A percentile compares a stretch with the other conserved stretches of the same genome.
phyloP scores from a whole-genome alignment of 2,888 invertebrate species.

The Tribolium freemani region DNA sequence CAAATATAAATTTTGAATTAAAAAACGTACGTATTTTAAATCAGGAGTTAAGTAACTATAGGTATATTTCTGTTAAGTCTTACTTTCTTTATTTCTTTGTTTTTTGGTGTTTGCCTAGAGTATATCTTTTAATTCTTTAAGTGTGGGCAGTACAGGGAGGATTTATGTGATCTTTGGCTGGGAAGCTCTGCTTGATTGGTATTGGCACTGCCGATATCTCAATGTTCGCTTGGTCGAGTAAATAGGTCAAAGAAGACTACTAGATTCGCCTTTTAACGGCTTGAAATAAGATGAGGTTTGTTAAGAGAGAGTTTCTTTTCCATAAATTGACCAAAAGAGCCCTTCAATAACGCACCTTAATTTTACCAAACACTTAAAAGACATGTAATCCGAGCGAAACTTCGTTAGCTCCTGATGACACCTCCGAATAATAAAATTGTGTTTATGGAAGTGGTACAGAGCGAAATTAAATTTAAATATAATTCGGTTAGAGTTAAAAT shows the following conservation, averaged over 20 bases:
- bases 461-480: slow-evolving; percentile 41
- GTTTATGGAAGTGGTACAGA: slow-evolving; percentile 23
- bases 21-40: no score
- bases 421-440: slow-evolving; percentile 24
- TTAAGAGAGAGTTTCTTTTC: slow-evolving; percentile 51
- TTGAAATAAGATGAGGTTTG: slow-evolving; percentile 56
- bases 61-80: no score
- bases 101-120: slow-evolving; percentile 14
- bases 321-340: slow-evolving; percentile 54
- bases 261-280: slow-evolving; percentile 56
- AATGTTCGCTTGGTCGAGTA: slow-evolving; percentile 56
- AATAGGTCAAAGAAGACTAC: slow-evolving; percentile 57
- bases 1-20: no score
- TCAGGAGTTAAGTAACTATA: no score
- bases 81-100: slow-evolving; percentile 20
- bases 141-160: slow-evolving; percentile 42
- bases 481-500: slow-evolving; percentile 43
- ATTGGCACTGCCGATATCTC: slow-evolving; percentile 59
- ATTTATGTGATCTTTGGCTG: slow-evolving; percentile 44
- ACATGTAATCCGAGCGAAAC: neutral
- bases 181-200: slow-evolving; percentile 52
- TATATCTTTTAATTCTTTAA: slow-evolving; percentile 43
- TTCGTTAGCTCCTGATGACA: slow-evolving; percentile 8
- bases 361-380: neutral
- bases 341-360: slow-evolving; percentile 2